Evolutionary conservation across 2,113 vertebrate genomes (phyloP), one percentile per base, ranked within the genome.

Genomic region (Raphicerus campestris): DNA sequence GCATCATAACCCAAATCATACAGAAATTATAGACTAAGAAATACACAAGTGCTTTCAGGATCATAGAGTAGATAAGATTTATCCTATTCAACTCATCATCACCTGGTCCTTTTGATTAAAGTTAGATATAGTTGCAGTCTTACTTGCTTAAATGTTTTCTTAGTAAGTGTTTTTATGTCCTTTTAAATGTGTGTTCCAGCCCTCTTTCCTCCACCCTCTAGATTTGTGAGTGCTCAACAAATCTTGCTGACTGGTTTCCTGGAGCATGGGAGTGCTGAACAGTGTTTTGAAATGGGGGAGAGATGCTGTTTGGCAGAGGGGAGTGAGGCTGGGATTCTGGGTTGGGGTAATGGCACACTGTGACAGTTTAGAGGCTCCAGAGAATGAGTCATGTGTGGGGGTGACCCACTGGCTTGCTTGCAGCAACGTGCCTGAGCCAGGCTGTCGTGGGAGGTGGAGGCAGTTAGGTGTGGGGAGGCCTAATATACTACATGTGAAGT

Each of bases 211-310:
- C 94, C 91, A 93, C 77, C 95, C 95, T 92, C 75, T 92, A 97
- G 92, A 95, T 92, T 83, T 97, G 96, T 93, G 92, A 96, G 93
- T 11, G 75, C 20, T 84, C 56, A 32, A 96, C 97, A 96, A 97
- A 97, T 92, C 87, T 96, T 97, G 75, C 86, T 97, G 96, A 97
- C 96, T 95, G 61, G 70, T 95, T 94, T 98, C 88, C 93, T 97
- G 95, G 88, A 98, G 89, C 73, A 86, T 82, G 87, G 55, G 96
- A 95, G 55, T 93, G 84, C 35, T 94, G 92, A 86, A 73, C 81
- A 91, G 73, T 61, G 73, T 97, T 97, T 89, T 97, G 87, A 97
- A 97, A 93, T 30, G 96, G 93, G 91, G 93, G 93, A 93, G 89
- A 94, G 96, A 96, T 35, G 75, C 87, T 92, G 90, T 77, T 58